phyloP scores from a whole-genome alignment of 2,113 vertebrate species.

The Tychaedon coryphoeus region DNA sequence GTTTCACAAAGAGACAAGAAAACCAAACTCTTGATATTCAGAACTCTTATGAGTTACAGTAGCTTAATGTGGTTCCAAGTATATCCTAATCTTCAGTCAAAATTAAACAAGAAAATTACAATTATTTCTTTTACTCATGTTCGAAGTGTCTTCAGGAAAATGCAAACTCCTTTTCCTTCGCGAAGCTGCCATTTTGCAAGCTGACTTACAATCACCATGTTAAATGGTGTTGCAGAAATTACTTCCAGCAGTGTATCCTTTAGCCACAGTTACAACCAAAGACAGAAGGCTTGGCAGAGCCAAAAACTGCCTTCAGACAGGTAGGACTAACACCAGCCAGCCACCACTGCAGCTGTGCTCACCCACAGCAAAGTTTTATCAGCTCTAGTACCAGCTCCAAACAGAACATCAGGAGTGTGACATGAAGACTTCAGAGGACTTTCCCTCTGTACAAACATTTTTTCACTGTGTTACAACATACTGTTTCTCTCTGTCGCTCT shows the following conservation, averaged over 20 bases:
- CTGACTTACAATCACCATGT: not conserved
- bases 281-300: not conserved
- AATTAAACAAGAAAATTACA: not conserved
- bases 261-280: not conserved
- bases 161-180: not conserved
- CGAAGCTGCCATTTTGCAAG: not conserved
- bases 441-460: not conserved
- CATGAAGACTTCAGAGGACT: not conserved
- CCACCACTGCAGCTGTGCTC: not conserved
- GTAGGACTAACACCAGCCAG: not conserved
- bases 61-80: not conserved
- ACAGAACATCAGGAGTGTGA: not conserved
- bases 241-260: not conserved
- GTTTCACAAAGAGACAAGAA: not conserved
- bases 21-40: not conserved
- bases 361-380: not conserved
- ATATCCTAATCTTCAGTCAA: not conserved
- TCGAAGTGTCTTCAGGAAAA: not conserved
- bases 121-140: not conserved
- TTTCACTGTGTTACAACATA: not conserved
- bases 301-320: not conserved
- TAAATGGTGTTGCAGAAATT: not conserved
- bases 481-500: not conserved
- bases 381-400: fast-evolving
- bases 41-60: not conserved